A percentile compares a stretch with the other conserved stretches of the same genome.
phyloP scores from a whole-genome alignment of 2,888 invertebrate species.

The Allophyes oxyacanthae region DNA sequence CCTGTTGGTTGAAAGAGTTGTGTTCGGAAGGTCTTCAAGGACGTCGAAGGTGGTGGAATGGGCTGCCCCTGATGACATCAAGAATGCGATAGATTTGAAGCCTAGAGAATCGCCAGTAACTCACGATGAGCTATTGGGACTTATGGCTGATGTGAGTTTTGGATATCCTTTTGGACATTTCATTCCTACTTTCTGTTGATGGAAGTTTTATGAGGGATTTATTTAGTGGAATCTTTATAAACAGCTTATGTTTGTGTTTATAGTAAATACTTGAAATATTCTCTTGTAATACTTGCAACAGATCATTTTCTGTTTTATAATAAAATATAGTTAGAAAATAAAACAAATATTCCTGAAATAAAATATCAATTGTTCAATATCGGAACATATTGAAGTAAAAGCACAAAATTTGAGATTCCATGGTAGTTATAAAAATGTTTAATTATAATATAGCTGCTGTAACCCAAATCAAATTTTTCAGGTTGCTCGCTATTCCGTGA shows the following conservation, averaged over 20 bases:
- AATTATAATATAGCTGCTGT: background rate
- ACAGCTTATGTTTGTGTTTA: background rate
- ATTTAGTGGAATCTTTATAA: too few relatives aligned
- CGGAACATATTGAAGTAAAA: background rate
- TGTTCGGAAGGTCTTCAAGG: constrained; percentile 93
- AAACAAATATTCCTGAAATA: background rate
- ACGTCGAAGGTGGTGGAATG: constrained; percentile 94
- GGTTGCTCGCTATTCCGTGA: constrained; percentile 93
- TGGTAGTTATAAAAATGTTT: background rate
- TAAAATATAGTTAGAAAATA: too few relatives aligned
- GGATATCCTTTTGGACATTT: background rate
- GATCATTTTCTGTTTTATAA: too few relatives aligned
- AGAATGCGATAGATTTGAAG: constrained; percentile 91
- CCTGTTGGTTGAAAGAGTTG: constrained; percentile 92
- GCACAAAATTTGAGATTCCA: background rate
- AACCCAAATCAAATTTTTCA: constrained; percentile 51
- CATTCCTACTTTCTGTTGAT: background rate
- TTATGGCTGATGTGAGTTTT: constrained; percentile 91
- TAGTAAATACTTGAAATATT: background rate
- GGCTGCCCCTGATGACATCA: constrained; percentile 93
- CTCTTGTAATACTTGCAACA: too few relatives aligned
- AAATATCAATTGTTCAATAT: background rate
- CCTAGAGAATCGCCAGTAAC: constrained; percentile 89
- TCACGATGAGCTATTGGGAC: constrained; percentile 91
- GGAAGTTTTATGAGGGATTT: background rate